Base-by-base conservation (phyloP, 1,140 invertebrate genomes). In the Eriocheir sinensis region DNA sequence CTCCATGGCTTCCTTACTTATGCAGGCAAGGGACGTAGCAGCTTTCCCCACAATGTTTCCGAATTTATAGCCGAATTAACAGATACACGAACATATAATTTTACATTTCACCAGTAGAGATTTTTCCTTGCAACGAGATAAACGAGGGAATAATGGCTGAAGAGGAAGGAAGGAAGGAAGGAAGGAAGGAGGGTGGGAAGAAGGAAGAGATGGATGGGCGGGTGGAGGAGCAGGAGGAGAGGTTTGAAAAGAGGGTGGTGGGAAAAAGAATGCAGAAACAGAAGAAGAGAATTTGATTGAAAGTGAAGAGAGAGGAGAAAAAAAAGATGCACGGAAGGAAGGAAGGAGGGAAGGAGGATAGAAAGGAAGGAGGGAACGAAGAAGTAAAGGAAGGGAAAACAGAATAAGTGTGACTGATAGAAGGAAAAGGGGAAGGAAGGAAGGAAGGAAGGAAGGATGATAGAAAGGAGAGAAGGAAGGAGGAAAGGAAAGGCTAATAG, bases 11-110 rank as follows among this genome's bases (percentile, higher is more conserved):
- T 72, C 60, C 27, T 72, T n/a, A 72, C 60, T 72, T 72, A n/a
- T 72, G 60, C n/a, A 72, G 60, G 6, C 60, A 72, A n/a, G n/a
- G n/a, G 60, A 72, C 60, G 27, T n/a, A n/a, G 0, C 60, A 72
- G 12, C n/a, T 48, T 72, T 72, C n/a, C 60, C 21, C 60, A n/a
- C 60, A 21, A 72, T 72, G 60, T 72, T n/a, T 21, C 60, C 27
- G 27, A 72, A 72, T 72, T 72, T 72, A 72, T 72, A n/a, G 60
- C 27, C 60, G 8, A 72, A 72, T 72, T 72, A 72, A 72, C 48
- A 53, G 60, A 72, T 72, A 72, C 60, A n/a, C n/a, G n/a, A n/a
- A n/a, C n/a, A 72, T 72, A 72, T 72, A n/a, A 72, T 72, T 72
- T 72, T 72, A 72, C 21, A 72, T 72, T 72, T 72, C 60, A 72